Conservation (phyloP, 2,888 invertebrate genomes). For the Amitus sp. region DNA sequence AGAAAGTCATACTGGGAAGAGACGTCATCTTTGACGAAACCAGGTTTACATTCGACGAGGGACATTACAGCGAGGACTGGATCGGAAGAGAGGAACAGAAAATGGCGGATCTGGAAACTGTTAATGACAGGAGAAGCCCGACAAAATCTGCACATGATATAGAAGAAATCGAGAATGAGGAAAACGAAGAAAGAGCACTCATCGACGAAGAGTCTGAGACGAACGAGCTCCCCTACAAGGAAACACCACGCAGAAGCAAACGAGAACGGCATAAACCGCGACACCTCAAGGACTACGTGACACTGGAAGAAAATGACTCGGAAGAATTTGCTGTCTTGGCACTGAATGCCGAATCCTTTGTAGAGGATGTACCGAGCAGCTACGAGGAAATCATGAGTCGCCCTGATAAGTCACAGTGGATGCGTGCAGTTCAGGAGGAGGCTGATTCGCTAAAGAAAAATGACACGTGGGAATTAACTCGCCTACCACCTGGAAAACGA, state of each 20-base stretch:
- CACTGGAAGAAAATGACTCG: no score
- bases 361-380: conserved; percentile 20
- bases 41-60: conserved; percentile 18
- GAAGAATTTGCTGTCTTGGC: no score
- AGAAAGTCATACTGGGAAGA: conserved; percentile 35
- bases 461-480: conserved; percentile 17
- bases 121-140: no score
- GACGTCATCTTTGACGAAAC: conserved; percentile 46
- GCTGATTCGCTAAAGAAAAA: conserved; percentile 13
- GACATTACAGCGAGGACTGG: conserved; percentile 15
- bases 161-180: not conserved
- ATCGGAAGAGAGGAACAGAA: not conserved
- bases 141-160: not conserved
- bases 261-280: not conserved
- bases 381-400: conserved; percentile 16
- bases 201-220: not conserved
- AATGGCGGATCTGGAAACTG: no score
- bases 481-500: conserved; percentile 9
- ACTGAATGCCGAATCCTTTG: conserved; percentile 23
- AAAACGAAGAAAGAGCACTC: not conserved
- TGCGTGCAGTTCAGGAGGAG: conserved; percentile 37
- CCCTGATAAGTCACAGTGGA: conserved; percentile 27
- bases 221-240: not conserved
- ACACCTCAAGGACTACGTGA: conserved; percentile 17
- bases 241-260: conserved; percentile 12